Conservation (phyloP, 2,888 invertebrate species). For the Dendrolimus houi region DNA sequence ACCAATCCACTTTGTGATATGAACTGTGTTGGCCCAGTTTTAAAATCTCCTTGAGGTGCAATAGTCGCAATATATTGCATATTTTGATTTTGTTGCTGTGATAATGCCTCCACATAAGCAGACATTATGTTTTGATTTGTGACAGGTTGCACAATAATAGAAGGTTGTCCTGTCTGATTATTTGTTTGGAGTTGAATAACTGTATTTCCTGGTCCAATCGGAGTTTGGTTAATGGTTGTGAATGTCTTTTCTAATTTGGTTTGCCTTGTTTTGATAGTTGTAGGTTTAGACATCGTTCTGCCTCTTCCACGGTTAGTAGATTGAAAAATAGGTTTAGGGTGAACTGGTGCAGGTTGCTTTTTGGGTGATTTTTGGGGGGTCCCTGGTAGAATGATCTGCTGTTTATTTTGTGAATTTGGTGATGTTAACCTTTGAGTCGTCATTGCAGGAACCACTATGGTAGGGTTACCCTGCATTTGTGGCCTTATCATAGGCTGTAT, state of each 20-base stretch:
- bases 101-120: conserved; percentile 80
- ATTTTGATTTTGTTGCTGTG: conserved; percentile 82
- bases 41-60: conserved; percentile 77
- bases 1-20: conserved; percentile 71
- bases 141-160: conserved; percentile 82
- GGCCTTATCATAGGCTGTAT: conserved; percentile 71
- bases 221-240: conserved; percentile 64
- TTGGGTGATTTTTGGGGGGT: conserved; percentile 66
- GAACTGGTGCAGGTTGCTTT: conserved; percentile 60
- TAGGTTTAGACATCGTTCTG: conserved; percentile 64
- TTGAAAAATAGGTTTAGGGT: conserved; percentile 70
- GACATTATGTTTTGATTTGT: conserved; percentile 77
- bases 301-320: conserved; percentile 57
- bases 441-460: conserved; percentile 65
- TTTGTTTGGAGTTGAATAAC: conserved; percentile 77
- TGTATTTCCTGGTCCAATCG: conserved; percentile 61
- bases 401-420: conserved; percentile 62
- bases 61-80: conserved; percentile 86
- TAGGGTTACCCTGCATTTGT: conserved; percentile 64
- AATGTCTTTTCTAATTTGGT: conserved; percentile 67
- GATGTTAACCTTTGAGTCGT: conserved; percentile 60
- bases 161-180: conserved; percentile 75
- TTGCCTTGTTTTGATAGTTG: conserved; percentile 58
- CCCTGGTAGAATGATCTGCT: conserved; percentile 61
- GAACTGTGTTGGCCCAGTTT: conserved; percentile 72